These are phyloP conservation scores for Hyles lineata DNA, from an alignment of 2,888 invertebrate species.

Conservation along the genomic window DNA sequence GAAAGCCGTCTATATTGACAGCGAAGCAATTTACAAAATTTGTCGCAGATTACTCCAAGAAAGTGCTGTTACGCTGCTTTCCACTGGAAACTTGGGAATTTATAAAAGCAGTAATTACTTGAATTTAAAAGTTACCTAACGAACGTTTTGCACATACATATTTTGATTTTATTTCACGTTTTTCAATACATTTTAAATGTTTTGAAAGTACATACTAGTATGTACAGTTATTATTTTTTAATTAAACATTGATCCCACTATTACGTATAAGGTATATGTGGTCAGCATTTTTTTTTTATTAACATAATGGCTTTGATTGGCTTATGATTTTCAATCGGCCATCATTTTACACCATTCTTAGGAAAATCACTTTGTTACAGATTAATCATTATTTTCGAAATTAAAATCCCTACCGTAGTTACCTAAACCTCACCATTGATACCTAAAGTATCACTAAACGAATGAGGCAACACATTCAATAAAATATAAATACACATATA, in stretches of 20 bases:
- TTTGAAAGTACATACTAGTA: too few species aligned
- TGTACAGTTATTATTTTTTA: too few species aligned
- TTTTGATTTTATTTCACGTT: background rate
- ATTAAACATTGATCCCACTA: too few species aligned
- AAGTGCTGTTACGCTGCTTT: conserved; percentile 36
- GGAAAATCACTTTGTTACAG: too few species aligned
- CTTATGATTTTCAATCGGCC: too few species aligned
- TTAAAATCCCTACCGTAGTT: too few species aligned
- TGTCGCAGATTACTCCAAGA: conserved; percentile 48
- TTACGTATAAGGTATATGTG: too few species aligned
- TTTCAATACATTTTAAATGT: background rate
- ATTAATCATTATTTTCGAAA: too few species aligned
- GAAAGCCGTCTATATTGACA: conserved; percentile 48
- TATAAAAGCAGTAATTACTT: background rate
- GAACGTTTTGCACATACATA: background rate
- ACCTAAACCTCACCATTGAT: too few species aligned
- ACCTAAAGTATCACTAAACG: background rate
- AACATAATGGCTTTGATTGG: too few species aligned
- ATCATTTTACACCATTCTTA: too few species aligned
- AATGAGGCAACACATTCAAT: background rate
- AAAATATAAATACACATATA: conserved; percentile 1
- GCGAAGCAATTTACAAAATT: conserved; percentile 50
- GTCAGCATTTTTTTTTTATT: too few species aligned
- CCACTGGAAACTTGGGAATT: background rate
- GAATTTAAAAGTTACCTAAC: background rate